These are phyloP conservation scores for cattle (Bos taurus) DNA, from an alignment of 2,113 vertebrate genomes.

Conservation along the genomic window DNA sequence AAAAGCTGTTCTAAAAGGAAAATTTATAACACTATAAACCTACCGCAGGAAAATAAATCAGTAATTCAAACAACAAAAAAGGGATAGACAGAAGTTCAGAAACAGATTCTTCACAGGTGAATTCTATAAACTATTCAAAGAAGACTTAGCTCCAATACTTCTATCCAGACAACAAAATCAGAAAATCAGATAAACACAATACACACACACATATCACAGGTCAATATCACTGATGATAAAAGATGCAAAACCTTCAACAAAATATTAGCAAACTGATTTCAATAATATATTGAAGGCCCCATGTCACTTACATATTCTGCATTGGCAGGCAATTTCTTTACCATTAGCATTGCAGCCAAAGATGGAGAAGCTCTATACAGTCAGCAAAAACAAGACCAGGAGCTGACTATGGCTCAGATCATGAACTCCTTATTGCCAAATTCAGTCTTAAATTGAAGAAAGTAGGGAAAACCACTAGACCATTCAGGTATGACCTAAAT, in stretches of 20 bases:
- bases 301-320: neutral
- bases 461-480: too few relatives aligned
- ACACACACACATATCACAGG: neutral
- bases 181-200: neutral
- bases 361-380: too few relatives aligned
- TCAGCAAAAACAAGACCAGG: too few relatives aligned
- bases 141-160: neutral
- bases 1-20: neutral
- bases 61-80: neutral
- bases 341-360: neutral
- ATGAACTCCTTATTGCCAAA: too few relatives aligned
- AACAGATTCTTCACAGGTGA: neutral
- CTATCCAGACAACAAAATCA: neutral
- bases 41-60: rapidly evolving
- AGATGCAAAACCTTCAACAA: neutral
- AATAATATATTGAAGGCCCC: neutral
- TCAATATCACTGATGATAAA: neutral
- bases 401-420: too few relatives aligned
- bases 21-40: too few relatives aligned
- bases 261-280: neutral
- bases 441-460: too few relatives aligned
- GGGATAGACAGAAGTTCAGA: neutral
- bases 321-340: neutral
- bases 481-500: too few relatives aligned
- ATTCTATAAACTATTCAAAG: neutral